Base-by-base conservation (phyloP, 2,888 invertebrate species). In the Eulithis prunata region DNA sequence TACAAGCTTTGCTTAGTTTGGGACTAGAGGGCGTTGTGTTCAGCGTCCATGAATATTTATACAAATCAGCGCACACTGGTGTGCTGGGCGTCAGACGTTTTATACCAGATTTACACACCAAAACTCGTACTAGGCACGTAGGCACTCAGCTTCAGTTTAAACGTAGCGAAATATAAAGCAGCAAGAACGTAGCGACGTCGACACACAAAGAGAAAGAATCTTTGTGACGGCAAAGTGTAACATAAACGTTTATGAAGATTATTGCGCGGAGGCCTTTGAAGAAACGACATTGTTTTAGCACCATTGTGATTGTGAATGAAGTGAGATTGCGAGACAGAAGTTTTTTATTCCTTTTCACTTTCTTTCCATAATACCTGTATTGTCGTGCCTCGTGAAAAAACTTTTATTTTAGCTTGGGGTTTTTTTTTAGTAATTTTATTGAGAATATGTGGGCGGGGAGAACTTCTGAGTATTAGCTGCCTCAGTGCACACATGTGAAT, bases 161-260 rank as follows among this genome's bases (percentile, higher is more conserved):
- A n/a, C n/a, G n/a, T n/a, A n/a, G n/a, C n/a, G n/a, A 21, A 21
- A 21, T n/a, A 52, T 36, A 13, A 53, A 38, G 46, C 12, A 47
- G 8, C 10, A 53, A 11, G 32, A 36, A 43, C 38, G 41, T 47
- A 53, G 41, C 47, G 21, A 21, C 57, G 21, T 36, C 59, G 6
- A 43, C 28, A 12, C 38, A 41, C 49, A 54, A 64, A 64, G 28
- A 49, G 43, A 54, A 64, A 64, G 28, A 49, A 49, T 41, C 21
- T 49, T 56, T 49, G 62, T 62, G 56, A 12, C 13, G 32, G 55
- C 49, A 62, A 62, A 62, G 56, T 62, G 47, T 43, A 55, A 36
- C 55, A 56, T 28, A 45, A 52, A 43, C 32, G 41, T 51, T 41
- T 41, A 41, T 49, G 51, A 54, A 54, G 62, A 57, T 53, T 14